Evolutionary conservation across 1,140 invertebrate genomes (phyloP), one percentile per base, ranked within the genome.

Genomic region (Bombus cullumanus): DNA sequence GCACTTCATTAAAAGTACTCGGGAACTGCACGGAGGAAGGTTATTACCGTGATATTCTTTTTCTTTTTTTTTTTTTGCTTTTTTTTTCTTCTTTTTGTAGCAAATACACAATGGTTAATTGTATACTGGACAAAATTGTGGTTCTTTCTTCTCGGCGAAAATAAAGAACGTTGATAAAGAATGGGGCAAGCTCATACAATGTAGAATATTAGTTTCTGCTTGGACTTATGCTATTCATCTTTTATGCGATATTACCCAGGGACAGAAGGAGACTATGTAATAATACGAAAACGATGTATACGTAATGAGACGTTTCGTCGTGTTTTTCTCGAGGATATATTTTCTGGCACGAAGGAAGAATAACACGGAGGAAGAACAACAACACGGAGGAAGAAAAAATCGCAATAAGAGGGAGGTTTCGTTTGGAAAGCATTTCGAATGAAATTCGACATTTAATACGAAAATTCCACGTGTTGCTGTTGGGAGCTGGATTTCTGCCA

Each of bases 401-500:
- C 4, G 37, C 15, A 73, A 62, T 43, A 31, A 72, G 25, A 59
- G 15, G 18, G 15, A 5, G 10, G 47, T 69, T 71, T 31, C 9
- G 8, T 31, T 39, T 5, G 37, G 41, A 3, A 10, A 28, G 0
- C 10, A 1, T 3, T 3, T 10, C 43, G 34, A 12, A 22, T 31
- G 5, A 12, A 73, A 18, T 31, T 43, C 37, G 15, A 9, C 18
- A 22, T 76, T 76, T 47, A 53, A 75, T 53, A 37, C 57, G 3
- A 25, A 39, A 31, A 39, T 39, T 39, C 34, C 72, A 75, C 72
- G 81, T 76, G 81, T 68, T 68, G 81, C 59, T 66, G 37, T 39
- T n/a, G 37, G 34, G 28, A 13, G 8, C 41, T 83, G 81, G 81
- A 83, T 57, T 75, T 37, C 34, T 13, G 81, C 81, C 81, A 83